Base-by-base conservation (phyloP, 2,113 vertebrate species). In the Salvelinus alpinus region DNA sequence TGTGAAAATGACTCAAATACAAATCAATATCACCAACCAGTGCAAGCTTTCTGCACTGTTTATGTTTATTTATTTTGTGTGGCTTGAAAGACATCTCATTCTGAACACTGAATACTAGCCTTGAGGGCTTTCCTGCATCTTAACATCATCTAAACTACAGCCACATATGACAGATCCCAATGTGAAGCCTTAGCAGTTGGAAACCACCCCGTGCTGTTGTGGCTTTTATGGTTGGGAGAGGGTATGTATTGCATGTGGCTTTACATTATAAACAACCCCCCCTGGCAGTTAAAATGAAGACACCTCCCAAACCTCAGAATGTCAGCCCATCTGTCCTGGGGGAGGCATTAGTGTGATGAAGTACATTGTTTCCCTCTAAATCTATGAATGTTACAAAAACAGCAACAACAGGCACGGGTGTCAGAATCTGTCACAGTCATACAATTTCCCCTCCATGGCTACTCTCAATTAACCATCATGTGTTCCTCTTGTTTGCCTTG, bases 331-430 rank as follows among this genome's bases (percentile, higher is more conserved):
- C 51, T 65, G 9, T 72, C 75, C 68, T n/a, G 25, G 20, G 38
- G 69, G 48, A 73, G 68, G 38, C 31, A 76, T 76, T 79, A 73
- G 59, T 68, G 14, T 79, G 70, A 75, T 71, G 59, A 78, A 75
- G 64, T 78, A 76, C 48, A 20, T 47, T 3, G 34, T 78, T 78
- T 78, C 70, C n/a, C 59, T 70, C 34, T n/a, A 65, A 71, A 72
- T 76, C 71, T 64, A 24, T 9, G n/a, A 71, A 75, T 48, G 24
- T 62, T 64, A 29, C 27, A 68, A 31, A 68, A 68, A 34, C 24
- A 38, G 29, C 66, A 29, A 68, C 29, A 59, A 72, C 69, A 69
- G n/a, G 20, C 27, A 24, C 22, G 8, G 64, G 62, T 79, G 72
- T 73, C 62, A 77, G 51, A 65, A 83, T 73, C 51, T 70, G 74